Base-by-base conservation (phyloP, 2,888 invertebrate species). In the Cantharis flavilabris region DNA sequence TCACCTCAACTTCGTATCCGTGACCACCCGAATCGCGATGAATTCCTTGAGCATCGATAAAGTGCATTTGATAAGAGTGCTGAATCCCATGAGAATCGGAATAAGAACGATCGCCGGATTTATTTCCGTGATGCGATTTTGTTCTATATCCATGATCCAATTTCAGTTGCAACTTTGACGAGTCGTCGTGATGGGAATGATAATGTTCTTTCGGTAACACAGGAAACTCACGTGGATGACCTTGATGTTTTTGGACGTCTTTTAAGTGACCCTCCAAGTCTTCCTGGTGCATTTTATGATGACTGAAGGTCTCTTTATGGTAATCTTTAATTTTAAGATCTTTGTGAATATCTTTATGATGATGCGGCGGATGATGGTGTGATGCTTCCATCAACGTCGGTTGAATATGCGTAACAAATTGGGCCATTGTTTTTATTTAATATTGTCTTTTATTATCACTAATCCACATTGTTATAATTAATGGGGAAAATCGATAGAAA, bases 381-480 rank as follows among this genome's bases (percentile, higher is more conserved):
- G 91, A 90, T 23, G 92, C 90, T 86, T 91, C 91, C 85, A 91
- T 86, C 86, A 91, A 85, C 26, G 91, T 91, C 62, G 91, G 91
- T 85, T 91, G 91, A 82, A 91, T 91, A 83, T 91, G 91, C 70
- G 91, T 91, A 77, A 91, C 91, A 84, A 91, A 91, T 85, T 91
- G 91, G 81, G 91, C 91, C 91, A 91, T 91, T 80, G 71, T 82
- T 13, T 76, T 73, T 77, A 63, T 69, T 70, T 69, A 16, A 72
- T 62, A 77, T 73, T 73, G 62, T 69, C 69, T 67, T 23, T 67
- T 23, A 23, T 67, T 67, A 67, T 23, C 65, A 67, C 65, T 67
- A 23, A 33, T 74, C 62, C 72, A 65, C 77, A 77, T 77, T 67
- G 26, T 20, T 62, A 67, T n/a, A 49, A 49, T 18, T 28, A 69